Evolutionary conservation across 2,797 vertebrate genomes (phyloP).

Genomic region (Tokudaia muenninki): DNA sequence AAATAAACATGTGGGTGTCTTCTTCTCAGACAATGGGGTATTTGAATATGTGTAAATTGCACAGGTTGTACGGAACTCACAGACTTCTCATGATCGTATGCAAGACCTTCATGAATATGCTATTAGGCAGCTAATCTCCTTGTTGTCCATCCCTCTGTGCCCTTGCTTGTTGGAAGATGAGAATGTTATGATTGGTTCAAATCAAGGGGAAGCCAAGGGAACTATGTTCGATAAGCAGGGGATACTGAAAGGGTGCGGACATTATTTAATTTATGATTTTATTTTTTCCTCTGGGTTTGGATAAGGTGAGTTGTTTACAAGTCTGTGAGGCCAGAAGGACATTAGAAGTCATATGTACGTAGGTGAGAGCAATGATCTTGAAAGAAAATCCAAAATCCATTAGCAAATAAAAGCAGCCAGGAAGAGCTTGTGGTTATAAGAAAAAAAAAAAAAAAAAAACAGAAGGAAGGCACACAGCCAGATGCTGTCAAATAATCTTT

Average conservation of each 20-base stretch:
- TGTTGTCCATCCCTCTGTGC: constrained; percentile 72
- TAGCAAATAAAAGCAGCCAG: constrained; percentile 31
- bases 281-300: constrained; percentile 49
- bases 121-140: constrained; percentile 26
- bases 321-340: constrained; percentile 37
- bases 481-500: constrained; percentile 19
- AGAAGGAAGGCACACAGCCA: background rate
- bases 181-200: constrained; percentile 51
- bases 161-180: constrained; percentile 70
- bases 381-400: constrained; percentile 10
- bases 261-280: constrained; percentile 71
- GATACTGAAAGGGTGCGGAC: constrained; percentile 38
- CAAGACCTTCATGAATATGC: constrained; percentile 51
- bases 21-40: constrained; percentile 65
- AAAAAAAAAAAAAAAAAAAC: constrained; percentile 17
- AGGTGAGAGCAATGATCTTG: background rate
- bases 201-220: constrained; percentile 46
- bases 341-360: constrained; percentile 3
- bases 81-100: constrained; percentile 55
- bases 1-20: constrained; percentile 48
- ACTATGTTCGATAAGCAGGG: background rate
- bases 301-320: constrained; percentile 44
- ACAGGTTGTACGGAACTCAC: constrained; percentile 53
- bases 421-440: background rate
- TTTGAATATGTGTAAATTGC: constrained; percentile 67